Evolutionary conservation across 2,113 vertebrate species (phyloP).

Genomic region (Taxidea taxus): DNA sequence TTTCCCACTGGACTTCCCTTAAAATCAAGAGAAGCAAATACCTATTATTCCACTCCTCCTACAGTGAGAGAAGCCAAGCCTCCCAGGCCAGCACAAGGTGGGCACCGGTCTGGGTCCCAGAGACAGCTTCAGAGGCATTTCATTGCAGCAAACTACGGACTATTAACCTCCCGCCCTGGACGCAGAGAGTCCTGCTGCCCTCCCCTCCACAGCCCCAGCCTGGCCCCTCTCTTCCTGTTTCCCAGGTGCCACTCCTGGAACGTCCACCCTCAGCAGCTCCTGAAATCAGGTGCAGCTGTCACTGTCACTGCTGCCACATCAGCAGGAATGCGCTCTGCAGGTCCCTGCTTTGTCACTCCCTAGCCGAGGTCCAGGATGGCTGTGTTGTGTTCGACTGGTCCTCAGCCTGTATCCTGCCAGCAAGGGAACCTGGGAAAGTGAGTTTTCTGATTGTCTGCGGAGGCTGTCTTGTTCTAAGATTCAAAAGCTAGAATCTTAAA

Average conservation of each 20-base stretch:
- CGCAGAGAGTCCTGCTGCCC: neutral
- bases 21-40: neutral
- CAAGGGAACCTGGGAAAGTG: neutral
- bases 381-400: too few species aligned
- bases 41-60: neutral
- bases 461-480: neutral
- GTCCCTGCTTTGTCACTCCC: neutral
- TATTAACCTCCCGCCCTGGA: neutral
- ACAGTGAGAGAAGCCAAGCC: neutral
- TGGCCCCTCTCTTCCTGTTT: fast-evolving
- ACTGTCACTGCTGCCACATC: fast-evolving
- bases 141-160: neutral
- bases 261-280: neutral
- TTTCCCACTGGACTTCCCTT: neutral
- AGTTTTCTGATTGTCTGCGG: neutral
- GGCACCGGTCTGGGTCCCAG: neutral
- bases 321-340: neutral
- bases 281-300: neutral
- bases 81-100: neutral
- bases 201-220: neutral
- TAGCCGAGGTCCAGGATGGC: neutral
- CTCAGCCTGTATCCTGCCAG: neutral
- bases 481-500: neutral
- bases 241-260: neutral
- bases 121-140: neutral